Percentiles rank a stretch among this genome's conserved stretches.
phyloP scores from a whole-genome alignment of 2,888 invertebrate genomes.

The Scaptomyza parva region DNA sequence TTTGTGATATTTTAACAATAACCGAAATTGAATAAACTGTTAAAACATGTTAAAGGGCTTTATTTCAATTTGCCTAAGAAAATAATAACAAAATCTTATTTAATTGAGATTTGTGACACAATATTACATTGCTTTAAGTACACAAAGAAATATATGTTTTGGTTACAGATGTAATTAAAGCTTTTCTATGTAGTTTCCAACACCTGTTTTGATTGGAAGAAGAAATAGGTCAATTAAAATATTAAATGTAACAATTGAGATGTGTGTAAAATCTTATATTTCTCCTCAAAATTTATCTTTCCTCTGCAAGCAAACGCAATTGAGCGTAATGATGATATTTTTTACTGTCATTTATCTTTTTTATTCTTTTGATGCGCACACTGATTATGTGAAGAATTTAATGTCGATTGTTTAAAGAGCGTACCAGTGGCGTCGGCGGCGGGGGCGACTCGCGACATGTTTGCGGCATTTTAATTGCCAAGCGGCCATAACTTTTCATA shows the following conservation, averaged over 20 bases:
- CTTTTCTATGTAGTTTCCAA: not conserved
- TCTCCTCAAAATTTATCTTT: not conserved
- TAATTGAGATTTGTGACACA: not conserved
- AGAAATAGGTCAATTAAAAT: not conserved
- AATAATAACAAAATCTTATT: not conserved
- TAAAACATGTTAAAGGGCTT: not conserved
- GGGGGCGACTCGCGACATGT: slow-evolving; percentile 1
- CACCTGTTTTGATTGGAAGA: not conserved
- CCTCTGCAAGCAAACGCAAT: not conserved
- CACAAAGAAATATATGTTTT: not conserved
- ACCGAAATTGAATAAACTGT: not conserved
- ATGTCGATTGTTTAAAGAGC: slow-evolving; percentile 21
- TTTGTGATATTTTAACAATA: slow-evolving; percentile 6
- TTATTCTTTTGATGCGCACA: slow-evolving; percentile 4
- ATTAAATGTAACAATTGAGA: not conserved
- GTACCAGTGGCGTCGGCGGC: not conserved
- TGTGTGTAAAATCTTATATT: not conserved
- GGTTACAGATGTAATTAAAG: not conserved
- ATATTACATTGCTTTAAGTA: not conserved
- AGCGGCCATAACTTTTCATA: slow-evolving; percentile 68
- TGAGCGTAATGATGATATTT: not conserved
- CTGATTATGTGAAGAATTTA: slow-evolving; percentile 8
- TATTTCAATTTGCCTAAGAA: not conserved
- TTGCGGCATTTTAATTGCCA: slow-evolving; percentile 59
- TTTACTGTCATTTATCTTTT: slow-evolving; percentile 13